These are phyloP conservation scores for Tamias sibiricus DNA, from an alignment of 2,113 vertebrate genomes.

Conservation along the genomic window DNA sequence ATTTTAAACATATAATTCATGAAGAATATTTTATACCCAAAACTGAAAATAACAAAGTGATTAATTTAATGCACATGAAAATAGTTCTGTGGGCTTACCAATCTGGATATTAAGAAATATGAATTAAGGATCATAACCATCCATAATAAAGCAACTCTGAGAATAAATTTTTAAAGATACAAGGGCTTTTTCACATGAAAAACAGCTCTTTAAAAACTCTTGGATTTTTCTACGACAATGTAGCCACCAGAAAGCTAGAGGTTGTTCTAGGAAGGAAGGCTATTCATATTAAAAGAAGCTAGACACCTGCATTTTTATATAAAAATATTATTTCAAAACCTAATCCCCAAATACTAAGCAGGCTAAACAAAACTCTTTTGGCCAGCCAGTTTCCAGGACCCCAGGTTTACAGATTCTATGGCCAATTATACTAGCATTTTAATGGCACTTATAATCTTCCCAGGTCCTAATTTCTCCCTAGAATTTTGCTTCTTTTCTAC, in stretches of 20 bases:
- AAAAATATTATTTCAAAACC: conserved; percentile 42
- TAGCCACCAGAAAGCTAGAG: not conserved
- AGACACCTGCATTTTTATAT: conserved; percentile 5
- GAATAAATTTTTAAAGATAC: conserved; percentile 38
- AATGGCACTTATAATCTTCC: conserved; percentile 32
- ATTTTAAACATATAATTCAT: conserved; percentile 15
- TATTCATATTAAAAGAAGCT: not conserved
- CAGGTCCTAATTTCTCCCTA: not conserved
- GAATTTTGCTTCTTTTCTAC: conserved; percentile 18
- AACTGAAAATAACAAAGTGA: not conserved
- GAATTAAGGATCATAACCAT: not conserved
- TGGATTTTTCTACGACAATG: conserved; percentile 22
- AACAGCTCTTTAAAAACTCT: conserved; percentile 25
- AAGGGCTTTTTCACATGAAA: not conserved
- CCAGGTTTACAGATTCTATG: not conserved
- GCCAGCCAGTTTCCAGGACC: not conserved
- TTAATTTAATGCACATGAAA: conserved; percentile 15
- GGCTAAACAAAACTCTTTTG: conserved; percentile 23
- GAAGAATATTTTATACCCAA: conserved; percentile 43
- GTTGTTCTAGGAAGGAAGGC: not conserved
- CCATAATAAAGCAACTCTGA: conserved; percentile 17
- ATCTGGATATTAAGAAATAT: conserved; percentile 13
- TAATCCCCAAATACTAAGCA: conserved; percentile 16
- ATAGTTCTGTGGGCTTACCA: not conserved
- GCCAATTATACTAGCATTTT: conserved; percentile 12